Conservation (phyloP, 2,797 vertebrate species). For the Sebastes hubbsi region DNA sequence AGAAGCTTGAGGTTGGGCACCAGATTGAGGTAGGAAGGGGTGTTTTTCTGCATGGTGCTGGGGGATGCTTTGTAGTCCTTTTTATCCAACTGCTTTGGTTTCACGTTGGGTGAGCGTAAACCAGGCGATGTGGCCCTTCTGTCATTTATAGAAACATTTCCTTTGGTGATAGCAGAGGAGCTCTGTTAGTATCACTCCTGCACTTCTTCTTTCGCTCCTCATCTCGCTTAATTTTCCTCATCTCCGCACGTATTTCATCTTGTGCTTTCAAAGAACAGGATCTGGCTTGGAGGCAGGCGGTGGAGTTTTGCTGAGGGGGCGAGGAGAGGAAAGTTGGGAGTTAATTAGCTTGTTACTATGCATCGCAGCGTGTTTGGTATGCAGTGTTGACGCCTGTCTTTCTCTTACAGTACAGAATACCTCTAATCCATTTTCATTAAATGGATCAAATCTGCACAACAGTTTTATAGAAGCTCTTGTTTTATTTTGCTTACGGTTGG, state of each 20-base stretch:
- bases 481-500: not conserved
- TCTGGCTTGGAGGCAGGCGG: slow-evolving; percentile 54
- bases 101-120: slow-evolving; percentile 7
- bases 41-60: not conserved
- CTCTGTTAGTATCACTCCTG: slow-evolving; percentile 35
- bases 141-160: slow-evolving; percentile 20
- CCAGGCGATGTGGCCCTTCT: slow-evolving; percentile 14
- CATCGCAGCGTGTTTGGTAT: slow-evolving; percentile 62
- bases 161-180: slow-evolving; percentile 44
- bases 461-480: slow-evolving; percentile 1
- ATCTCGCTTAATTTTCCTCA: slow-evolving; percentile 32
- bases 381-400: slow-evolving; percentile 58
- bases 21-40: slow-evolving; percentile 58
- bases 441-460: slow-evolving; percentile 47
- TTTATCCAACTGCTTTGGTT: slow-evolving; percentile 16
- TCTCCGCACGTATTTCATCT: slow-evolving; percentile 53
- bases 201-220: slow-evolving; percentile 32
- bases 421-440: slow-evolving; percentile 44
- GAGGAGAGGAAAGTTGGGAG: slow-evolving; percentile 43
- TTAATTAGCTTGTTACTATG: slow-evolving; percentile 72
- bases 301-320: slow-evolving; percentile 46
- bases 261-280: slow-evolving; percentile 74
- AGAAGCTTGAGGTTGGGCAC: slow-evolving; percentile 34
- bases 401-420: slow-evolving; percentile 49
- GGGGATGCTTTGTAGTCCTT: not conserved